A percentile compares a stretch with the other conserved stretches of the same genome.
Evolutionary conservation across 2,888 invertebrate genomes (phyloP).

Genomic region (Orthonychiurus folsomi): DNA sequence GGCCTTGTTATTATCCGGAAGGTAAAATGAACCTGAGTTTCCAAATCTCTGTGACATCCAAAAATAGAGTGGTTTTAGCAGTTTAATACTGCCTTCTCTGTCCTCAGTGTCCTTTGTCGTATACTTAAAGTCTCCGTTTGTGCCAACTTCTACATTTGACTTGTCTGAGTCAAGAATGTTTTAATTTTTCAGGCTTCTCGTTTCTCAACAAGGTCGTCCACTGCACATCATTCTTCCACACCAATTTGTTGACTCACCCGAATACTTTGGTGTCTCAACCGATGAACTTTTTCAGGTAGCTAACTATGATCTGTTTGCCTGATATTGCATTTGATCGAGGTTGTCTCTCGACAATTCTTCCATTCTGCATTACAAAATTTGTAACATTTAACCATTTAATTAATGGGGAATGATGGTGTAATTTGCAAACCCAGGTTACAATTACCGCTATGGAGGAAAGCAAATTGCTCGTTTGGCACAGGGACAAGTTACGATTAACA

Average conservation of each 20-base stretch:
- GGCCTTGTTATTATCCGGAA: constrained; percentile 10
- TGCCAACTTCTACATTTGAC: no score
- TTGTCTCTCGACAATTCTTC: constrained; percentile 2
- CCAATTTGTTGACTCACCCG: constrained; percentile 80
- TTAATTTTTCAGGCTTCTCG: constrained; percentile 57
- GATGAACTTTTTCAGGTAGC: constrained; percentile 73
- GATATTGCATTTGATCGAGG: constrained; percentile 32
- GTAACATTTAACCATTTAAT: neutral
- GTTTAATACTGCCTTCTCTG: no score
- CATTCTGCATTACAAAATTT: no score
- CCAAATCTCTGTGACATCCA: no score
- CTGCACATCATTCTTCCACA: constrained; percentile 76
- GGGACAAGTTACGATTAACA: constrained; percentile 73
- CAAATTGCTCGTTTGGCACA: constrained; percentile 70
- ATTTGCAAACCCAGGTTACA: constrained; percentile 71
- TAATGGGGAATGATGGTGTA: constrained; percentile 8
- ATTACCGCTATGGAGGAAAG: constrained; percentile 82
- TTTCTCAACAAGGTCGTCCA: constrained; percentile 72
- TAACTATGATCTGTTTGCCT: constrained; percentile 16
- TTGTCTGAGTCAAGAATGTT: no score
- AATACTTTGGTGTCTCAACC: constrained; percentile 80
- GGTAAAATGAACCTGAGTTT: constrained; percentile 6
- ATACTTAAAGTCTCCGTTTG: no score
- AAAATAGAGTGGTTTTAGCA: no score
- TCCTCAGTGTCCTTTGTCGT: no score